Evolutionary conservation across 2,888 invertebrate genomes (phyloP).

Genomic region (Odontocolon sp.): DNA sequence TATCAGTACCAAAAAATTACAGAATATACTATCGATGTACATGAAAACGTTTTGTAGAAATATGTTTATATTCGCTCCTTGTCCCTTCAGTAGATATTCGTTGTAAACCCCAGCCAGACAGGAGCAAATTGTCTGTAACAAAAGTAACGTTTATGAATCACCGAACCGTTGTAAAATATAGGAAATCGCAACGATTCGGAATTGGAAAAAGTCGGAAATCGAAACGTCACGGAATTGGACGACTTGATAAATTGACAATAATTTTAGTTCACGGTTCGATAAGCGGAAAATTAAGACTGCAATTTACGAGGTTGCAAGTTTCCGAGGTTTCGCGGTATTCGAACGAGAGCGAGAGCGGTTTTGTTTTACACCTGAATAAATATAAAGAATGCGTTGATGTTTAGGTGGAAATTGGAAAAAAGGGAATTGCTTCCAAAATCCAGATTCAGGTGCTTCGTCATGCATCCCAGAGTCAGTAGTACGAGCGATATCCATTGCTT

Average conservation of each 20-base stretch:
- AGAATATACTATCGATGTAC: slow-evolving; percentile 97
- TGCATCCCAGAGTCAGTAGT: slow-evolving; percentile 93
- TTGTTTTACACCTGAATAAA: slow-evolving; percentile 79
- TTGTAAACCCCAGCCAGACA: slow-evolving; percentile 98
- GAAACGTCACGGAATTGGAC: too few relatives aligned
- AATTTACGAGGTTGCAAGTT: too few relatives aligned
- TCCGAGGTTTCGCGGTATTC: too few relatives aligned
- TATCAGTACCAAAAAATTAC: slow-evolving; percentile 89
- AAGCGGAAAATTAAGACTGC: too few relatives aligned
- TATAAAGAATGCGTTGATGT: slow-evolving; percentile 78
- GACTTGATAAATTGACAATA: slow-evolving; percentile 10
- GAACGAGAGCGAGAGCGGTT: too few relatives aligned
- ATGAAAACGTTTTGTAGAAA: slow-evolving; percentile 97
- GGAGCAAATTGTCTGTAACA: slow-evolving; percentile 92
- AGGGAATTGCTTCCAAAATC: slow-evolving; percentile 80
- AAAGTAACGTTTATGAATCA: not conserved
- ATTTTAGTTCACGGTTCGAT: too few relatives aligned
- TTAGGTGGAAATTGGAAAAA: slow-evolving; percentile 70
- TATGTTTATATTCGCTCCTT: slow-evolving; percentile 92
- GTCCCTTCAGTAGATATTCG: slow-evolving; percentile 94
- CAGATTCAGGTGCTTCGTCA: slow-evolving; percentile 91
- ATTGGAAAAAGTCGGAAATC: too few relatives aligned
- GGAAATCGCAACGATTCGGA: too few relatives aligned
- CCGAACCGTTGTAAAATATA: slow-evolving; percentile 16
- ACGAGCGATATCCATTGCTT: slow-evolving; percentile 96